phyloP scores from a whole-genome alignment of 2,888 invertebrate species.

The Lasioglossum calceatum region DNA sequence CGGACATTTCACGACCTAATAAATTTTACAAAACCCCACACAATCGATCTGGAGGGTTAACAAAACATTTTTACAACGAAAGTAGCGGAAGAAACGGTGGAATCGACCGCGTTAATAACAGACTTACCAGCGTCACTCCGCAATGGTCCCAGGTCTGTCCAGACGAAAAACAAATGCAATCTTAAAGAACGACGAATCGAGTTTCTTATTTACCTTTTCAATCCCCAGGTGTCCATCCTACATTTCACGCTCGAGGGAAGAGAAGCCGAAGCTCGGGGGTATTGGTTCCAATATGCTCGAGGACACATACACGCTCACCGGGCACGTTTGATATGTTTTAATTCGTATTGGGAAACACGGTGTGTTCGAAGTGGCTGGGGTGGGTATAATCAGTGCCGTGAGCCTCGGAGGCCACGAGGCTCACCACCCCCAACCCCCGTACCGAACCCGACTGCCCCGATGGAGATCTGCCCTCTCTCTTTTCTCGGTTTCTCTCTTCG shows the following conservation, averaged over 20 bases:
- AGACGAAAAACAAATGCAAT: conserved; percentile 9
- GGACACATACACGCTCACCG: conserved; percentile 6
- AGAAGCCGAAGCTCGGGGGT: conserved; percentile 49
- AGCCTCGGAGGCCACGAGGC: conserved; percentile 60
- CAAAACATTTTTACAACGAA: neutral
- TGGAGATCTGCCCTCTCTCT: conserved; percentile 52
- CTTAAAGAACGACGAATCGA: conserved; percentile 2
- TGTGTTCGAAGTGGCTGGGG: conserved; percentile 45
- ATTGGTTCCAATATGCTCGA: conserved; percentile 47
- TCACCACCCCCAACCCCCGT: conserved; percentile 48
- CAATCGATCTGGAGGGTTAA: neutral
- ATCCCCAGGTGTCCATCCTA: conserved; percentile 21
- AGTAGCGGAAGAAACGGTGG: neutral
- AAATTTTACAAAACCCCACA: neutral
- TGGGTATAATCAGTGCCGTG: conserved; percentile 74
- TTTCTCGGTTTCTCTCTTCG: conserved; percentile 53
- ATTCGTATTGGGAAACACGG: conserved; percentile 74
- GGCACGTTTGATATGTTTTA: conserved; percentile 74
- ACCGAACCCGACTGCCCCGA: conserved; percentile 48
- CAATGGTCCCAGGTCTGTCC: neutral
- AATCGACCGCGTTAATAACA: neutral
- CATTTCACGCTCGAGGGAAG: conserved; percentile 33
- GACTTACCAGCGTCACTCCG: neutral
- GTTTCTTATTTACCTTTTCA: conserved; percentile 29
- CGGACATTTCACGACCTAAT: neutral